Percentiles rank a stretch among this genome's conserved stretches.
These are phyloP conservation scores for Morpho deidamia DNA, from an alignment of 2,888 invertebrate genomes.

Conservation along the genomic window DNA sequence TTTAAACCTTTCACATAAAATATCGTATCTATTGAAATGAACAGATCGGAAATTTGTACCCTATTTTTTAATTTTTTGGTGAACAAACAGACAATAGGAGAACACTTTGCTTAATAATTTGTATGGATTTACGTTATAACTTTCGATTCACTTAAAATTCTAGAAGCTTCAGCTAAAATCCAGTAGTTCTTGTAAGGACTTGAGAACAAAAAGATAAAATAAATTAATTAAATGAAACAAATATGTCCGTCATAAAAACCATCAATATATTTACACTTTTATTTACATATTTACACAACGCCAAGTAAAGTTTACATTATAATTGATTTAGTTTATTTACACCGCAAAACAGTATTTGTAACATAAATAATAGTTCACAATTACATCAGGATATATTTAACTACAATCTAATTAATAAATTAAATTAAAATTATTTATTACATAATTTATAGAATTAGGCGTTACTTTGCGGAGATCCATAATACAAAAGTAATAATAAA, in stretches of 20 bases:
- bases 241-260: constrained; percentile 70
- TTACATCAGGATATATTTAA: not conserved
- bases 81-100: too few species aligned
- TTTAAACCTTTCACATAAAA: too few species aligned
- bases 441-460: too few species aligned
- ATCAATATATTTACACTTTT: constrained; percentile 74
- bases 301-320: constrained; percentile 29
- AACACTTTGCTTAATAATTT: too few species aligned
- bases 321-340: constrained; percentile 50
- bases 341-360: constrained; percentile 27
- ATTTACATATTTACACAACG: constrained; percentile 66
- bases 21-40: too few species aligned
- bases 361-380: not conserved
- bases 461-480: too few species aligned
- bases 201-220: too few species aligned
- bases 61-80: too few species aligned
- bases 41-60: too few species aligned
- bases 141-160: not conserved
- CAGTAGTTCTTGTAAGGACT: too few species aligned
- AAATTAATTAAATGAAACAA: constrained; percentile 47
- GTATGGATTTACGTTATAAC: not conserved
- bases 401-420: not conserved
- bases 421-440: not conserved
- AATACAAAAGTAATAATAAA: too few species aligned
- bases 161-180: not conserved